These are phyloP conservation scores for Pagetopsis macropterus DNA, from an alignment of 2,797 vertebrate genomes.

Conservation along the genomic window DNA sequence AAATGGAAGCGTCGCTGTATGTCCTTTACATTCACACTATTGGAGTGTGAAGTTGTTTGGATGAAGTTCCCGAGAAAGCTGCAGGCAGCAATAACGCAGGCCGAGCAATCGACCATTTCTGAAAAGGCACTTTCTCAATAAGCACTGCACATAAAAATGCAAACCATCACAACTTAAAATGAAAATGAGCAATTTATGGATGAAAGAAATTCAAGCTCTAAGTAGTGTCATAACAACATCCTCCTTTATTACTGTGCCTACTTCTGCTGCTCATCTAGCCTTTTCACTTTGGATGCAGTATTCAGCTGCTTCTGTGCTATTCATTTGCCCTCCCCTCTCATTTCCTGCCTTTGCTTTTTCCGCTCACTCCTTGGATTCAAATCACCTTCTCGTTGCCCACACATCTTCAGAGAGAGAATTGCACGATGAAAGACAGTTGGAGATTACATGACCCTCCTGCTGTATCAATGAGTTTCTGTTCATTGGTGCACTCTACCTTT, in stretches of 20 bases:
- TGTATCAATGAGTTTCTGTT: constrained; percentile 47
- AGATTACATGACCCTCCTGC: constrained; percentile 58
- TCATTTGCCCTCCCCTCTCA: constrained; percentile 50
- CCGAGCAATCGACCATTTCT: too few relatives aligned
- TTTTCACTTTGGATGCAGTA: constrained; percentile 41
- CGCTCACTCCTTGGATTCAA: constrained; percentile 45
- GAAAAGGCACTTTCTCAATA: too few relatives aligned
- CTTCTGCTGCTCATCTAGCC: constrained; percentile 29
- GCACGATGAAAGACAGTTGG: constrained; percentile 47
- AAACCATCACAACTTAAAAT: neutral
- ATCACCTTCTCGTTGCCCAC: constrained; percentile 58
- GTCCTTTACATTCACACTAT: too few relatives aligned
- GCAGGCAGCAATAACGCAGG: too few relatives aligned
- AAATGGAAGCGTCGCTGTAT: too few relatives aligned
- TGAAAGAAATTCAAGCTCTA: neutral
- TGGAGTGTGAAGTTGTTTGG: too few relatives aligned
- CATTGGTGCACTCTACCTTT: constrained; percentile 41
- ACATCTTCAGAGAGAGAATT: constrained; percentile 47
- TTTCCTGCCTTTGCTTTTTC: constrained; percentile 44
- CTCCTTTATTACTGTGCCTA: constrained; percentile 25
- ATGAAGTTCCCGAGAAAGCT: too few relatives aligned
- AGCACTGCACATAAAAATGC: neutral
- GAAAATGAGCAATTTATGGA: neutral
- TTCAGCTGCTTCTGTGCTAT: constrained; percentile 37
- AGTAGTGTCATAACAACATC: constrained; percentile 36